Percentiles rank a stretch among this genome's conserved stretches.
Evolutionary conservation across 1,140 invertebrate genomes (phyloP).

Genomic region (Euura lappo): DNA sequence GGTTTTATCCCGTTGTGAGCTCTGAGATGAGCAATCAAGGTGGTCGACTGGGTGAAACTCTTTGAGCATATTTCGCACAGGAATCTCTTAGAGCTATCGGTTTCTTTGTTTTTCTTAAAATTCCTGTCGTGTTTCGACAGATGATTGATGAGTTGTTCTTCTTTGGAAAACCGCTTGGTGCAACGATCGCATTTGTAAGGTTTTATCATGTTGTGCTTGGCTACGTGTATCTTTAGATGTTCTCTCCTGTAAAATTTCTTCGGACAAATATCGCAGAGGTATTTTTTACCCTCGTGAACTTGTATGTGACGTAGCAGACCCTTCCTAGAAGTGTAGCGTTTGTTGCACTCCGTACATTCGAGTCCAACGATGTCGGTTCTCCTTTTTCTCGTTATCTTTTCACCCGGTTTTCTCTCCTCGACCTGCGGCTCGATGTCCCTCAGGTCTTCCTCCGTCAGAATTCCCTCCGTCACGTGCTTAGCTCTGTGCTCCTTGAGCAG

Average conservation of each 20-base stretch:
- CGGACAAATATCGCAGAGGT: constrained; percentile 70
- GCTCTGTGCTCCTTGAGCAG: constrained; percentile 50
- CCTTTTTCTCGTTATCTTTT: constrained; percentile 50
- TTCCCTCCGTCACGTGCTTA: constrained; percentile 56
- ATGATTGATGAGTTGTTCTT: constrained; percentile 58
- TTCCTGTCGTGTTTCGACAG: constrained; percentile 65
- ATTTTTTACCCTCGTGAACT: constrained; percentile 71
- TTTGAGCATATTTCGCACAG: constrained; percentile 71
- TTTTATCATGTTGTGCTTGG: constrained; percentile 60
- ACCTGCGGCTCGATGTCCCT: constrained; percentile 52
- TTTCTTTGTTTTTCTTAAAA: constrained; percentile 64
- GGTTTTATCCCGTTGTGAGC: constrained; percentile 73
- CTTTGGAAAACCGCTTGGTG: constrained; percentile 59
- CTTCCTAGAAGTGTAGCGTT: constrained; percentile 68
- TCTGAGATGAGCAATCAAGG: constrained; percentile 58
- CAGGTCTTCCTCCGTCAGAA: constrained; percentile 55
- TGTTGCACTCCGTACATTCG: constrained; percentile 65
- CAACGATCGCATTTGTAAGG: constrained; percentile 58
- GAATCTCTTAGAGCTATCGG: constrained; percentile 73
- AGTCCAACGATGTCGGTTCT: constrained; percentile 56
- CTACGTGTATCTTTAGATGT: constrained; percentile 61
- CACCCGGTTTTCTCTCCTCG: constrained; percentile 45
- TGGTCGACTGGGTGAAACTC: constrained; percentile 62
- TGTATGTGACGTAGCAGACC: constrained; percentile 67
- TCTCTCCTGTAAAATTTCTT: constrained; percentile 73